Percentiles rank a stretch among this genome's conserved stretches.
Conservation (phyloP, 2,113 vertebrate species). For the Brachyhypopomus gauderio region DNA sequence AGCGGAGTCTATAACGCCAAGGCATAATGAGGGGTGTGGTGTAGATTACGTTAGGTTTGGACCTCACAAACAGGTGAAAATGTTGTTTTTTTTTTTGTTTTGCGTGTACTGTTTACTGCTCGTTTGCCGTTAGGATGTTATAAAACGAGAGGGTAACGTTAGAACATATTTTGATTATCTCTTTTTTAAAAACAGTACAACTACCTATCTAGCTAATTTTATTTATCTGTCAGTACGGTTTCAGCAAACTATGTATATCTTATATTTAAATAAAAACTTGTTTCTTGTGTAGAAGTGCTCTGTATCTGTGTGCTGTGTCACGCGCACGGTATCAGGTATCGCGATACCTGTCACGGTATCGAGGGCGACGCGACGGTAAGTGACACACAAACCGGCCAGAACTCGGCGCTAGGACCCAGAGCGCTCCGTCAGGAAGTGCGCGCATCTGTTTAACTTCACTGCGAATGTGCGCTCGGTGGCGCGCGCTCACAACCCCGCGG, state of each 20-base stretch:
- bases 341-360: too few relatives aligned
- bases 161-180: slow-evolving; percentile 57
- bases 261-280: slow-evolving; percentile 63
- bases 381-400: background rate
- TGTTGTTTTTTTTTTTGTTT: slow-evolving; percentile 33
- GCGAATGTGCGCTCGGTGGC: slow-evolving; percentile 24
- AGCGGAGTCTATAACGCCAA: slow-evolving; percentile 25
- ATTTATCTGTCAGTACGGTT: slow-evolving; percentile 56
- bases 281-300: slow-evolving; percentile 54
- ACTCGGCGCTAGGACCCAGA: slow-evolving; percentile 70
- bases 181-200: slow-evolving; percentile 53
- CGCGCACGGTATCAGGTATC: too few relatives aligned
- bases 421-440: background rate
- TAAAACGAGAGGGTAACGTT: slow-evolving; percentile 25
- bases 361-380: background rate
- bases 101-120: slow-evolving; percentile 44
- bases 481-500: slow-evolving; percentile 1
- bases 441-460: slow-evolving; percentile 20
- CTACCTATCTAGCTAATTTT: slow-evolving; percentile 50
- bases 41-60: slow-evolving; percentile 22
- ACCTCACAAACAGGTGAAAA: slow-evolving; percentile 40
- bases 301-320: background rate
- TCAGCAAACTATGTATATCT: slow-evolving; percentile 59
- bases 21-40: slow-evolving; percentile 5
- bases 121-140: slow-evolving; percentile 42